phyloP scores from a whole-genome alignment of 2,888 invertebrate species.

The Cataglyphis altisquamis region DNA sequence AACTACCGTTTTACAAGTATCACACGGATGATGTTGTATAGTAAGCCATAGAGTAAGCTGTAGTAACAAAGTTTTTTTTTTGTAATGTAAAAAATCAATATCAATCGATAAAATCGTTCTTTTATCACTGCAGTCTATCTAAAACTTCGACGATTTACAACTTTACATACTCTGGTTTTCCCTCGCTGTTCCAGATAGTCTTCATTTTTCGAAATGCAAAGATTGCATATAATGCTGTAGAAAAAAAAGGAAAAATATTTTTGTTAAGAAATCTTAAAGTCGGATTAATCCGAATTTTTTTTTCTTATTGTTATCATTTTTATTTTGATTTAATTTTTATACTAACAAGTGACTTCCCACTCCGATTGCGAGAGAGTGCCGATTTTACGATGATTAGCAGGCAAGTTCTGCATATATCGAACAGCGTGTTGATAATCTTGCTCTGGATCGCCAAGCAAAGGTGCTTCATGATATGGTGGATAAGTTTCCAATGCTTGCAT shows the following conservation, averaged over 20 bases:
- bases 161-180: slow-evolving; percentile 86
- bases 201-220: slow-evolving; percentile 94
- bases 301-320: not conserved
- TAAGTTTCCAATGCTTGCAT: slow-evolving; percentile 95
- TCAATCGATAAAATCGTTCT: slow-evolving; percentile 40
- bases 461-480: slow-evolving; percentile 88
- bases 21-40: slow-evolving; percentile 8
- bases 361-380: slow-evolving; percentile 96
- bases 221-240: slow-evolving; percentile 92
- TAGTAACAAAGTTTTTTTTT: slow-evolving; percentile 62
- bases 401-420: slow-evolving; percentile 87
- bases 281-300: slow-evolving; percentile 23
- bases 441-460: slow-evolving; percentile 88
- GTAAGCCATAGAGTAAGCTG: slow-evolving; percentile 9
- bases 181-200: slow-evolving; percentile 89
- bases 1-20: not conserved
- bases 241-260: slow-evolving; percentile 35
- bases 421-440: slow-evolving; percentile 92
- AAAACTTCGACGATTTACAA: slow-evolving; percentile 35
- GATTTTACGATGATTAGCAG: slow-evolving; percentile 85
- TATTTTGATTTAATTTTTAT: slow-evolving; percentile 54
- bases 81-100: slow-evolving; percentile 80
- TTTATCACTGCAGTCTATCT: not conserved
- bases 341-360: slow-evolving; percentile 97
- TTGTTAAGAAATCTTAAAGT: slow-evolving; percentile 2